These are phyloP conservation scores for Bradypus variegatus DNA, from an alignment of 2,797 vertebrate genomes.

Conservation along the genomic window DNA sequence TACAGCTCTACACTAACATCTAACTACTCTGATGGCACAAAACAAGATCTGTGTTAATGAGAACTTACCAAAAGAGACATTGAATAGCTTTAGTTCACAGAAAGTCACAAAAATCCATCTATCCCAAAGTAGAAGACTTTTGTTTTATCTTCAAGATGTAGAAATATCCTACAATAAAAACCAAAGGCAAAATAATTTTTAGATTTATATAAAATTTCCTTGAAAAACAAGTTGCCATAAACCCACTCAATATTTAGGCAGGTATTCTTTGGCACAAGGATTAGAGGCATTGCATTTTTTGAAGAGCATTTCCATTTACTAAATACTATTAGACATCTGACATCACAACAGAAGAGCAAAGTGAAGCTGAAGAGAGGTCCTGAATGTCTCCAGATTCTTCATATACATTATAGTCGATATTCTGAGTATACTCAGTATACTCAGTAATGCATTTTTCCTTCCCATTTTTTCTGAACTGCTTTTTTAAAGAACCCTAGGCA, in stretches of 20 bases:
- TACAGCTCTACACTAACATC: not conserved
- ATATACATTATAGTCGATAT: not conserved
- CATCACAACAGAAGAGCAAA: not conserved
- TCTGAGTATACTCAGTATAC: too few species aligned
- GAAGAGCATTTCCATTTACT: conserved; percentile 3
- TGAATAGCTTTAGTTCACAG: conserved; percentile 79
- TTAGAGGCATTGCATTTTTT: not conserved
- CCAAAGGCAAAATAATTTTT: conserved; percentile 35
- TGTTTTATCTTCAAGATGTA: conserved; percentile 47
- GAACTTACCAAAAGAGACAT: conserved; percentile 98
- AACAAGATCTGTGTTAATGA: conserved; percentile 36
- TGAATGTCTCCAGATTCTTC: not conserved
- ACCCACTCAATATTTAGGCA: not conserved
- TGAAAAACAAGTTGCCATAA: conserved; percentile 12
- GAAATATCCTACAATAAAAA: conserved; percentile 46
- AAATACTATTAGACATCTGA: not conserved
- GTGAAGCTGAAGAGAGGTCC: not conserved
- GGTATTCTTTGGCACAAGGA: not conserved
- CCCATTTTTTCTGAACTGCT: not conserved
- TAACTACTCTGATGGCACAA: not conserved
- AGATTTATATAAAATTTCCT: conserved; percentile 20
- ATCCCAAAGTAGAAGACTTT: conserved; percentile 67
- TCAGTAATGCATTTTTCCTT: not conserved
- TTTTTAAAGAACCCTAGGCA: not conserved
- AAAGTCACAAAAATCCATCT: conserved; percentile 77